Evolutionary conservation across 2,888 invertebrate genomes (phyloP).

Genomic region (Orchestes rusci): DNA sequence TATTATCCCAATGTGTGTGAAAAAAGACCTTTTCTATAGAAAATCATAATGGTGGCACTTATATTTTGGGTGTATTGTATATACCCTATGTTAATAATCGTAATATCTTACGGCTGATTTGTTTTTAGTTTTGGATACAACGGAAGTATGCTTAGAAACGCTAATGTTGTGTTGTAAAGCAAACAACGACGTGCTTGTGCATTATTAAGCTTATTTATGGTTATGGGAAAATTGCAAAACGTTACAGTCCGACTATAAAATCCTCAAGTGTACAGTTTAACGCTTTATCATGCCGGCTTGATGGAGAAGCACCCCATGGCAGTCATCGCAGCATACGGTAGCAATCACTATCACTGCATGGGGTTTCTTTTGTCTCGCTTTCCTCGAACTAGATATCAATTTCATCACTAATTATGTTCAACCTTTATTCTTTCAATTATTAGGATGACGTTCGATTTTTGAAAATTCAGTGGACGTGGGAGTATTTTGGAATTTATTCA

Average conservation of each 20-base stretch:
- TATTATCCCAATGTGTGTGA: constrained; percentile 35
- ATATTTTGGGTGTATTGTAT: constrained; percentile 29
- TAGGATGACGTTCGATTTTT: constrained; percentile 17
- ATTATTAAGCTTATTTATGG: constrained; percentile 7
- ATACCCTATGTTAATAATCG: constrained; percentile 26
- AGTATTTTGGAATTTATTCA: too few species aligned
- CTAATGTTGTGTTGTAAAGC: constrained; percentile 7
- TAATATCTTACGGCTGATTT: constrained; percentile 24
- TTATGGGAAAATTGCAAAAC: constrained; percentile 2
- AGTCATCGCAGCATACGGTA: constrained; percentile 18
- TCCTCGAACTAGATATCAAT: constrained; percentile 20
- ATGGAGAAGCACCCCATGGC: constrained; percentile 1
- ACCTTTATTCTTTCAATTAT: constrained; percentile 20
- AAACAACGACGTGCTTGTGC: constrained; percentile 12
- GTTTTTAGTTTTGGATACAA: constrained; percentile 16
- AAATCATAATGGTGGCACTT: constrained; percentile 32
- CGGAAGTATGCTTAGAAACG: constrained; percentile 18
- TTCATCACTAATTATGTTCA: constrained; percentile 16
- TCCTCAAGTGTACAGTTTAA: too few species aligned
- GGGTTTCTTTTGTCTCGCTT: constrained; percentile 17
- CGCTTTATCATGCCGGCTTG: constrained; percentile 13
- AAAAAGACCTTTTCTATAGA: constrained; percentile 34
- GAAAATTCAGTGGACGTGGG: too few species aligned
- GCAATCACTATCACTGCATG: constrained; percentile 22
- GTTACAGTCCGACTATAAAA: too few species aligned